Evolutionary conservation across 1,140 invertebrate genomes (phyloP), one percentile per base, ranked within the genome.

Genomic region (Monomorium pharaonis): DNA sequence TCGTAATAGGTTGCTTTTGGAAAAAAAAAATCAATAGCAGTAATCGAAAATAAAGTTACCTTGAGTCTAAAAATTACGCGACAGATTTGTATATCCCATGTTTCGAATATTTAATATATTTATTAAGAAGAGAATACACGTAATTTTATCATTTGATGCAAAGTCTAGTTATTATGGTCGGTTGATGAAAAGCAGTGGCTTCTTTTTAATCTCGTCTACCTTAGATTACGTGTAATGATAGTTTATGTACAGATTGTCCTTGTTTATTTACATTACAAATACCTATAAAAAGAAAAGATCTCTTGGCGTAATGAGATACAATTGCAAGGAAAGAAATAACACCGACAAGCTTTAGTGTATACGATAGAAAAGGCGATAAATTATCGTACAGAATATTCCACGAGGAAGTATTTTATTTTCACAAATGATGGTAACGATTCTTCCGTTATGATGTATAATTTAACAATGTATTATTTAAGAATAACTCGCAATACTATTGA

Each of bases 181-280:
- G 14, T 18, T n/a, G 37, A 51, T 51, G 9, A 49, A 78, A 51
- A 65, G 18, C 37, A 51, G 9, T 3, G 42, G 4, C 30, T 65
- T 0, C 14, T 51, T 80, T 80, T 54, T 37, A 75, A 44, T 18
- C 4, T 65, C n/a, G 58, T 37, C 42, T 47, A 62, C 7, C 27
- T 80, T 54, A 27, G 47, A 42, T 80, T 54, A 56, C 21, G 16
- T 42, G 4, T 54, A 67, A 33, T 37, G n/a, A 37, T 51, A 78
- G 44, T 65, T 77, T 24, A 27, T 27, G 2, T 14, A 7, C n/a
- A 51, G 21, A 51, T 63, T 49, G 63, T 80, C 77, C 63, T 69
- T 27, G 21, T 54, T 67, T 65, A 80, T 49, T 51, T 47, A 67
- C 27, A 47, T 78, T 78, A 78, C 27, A 49, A 65, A 49, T 78